phyloP scores from a whole-genome alignment of 2,888 invertebrate species.

The Sphecodes monilicornis region DNA sequence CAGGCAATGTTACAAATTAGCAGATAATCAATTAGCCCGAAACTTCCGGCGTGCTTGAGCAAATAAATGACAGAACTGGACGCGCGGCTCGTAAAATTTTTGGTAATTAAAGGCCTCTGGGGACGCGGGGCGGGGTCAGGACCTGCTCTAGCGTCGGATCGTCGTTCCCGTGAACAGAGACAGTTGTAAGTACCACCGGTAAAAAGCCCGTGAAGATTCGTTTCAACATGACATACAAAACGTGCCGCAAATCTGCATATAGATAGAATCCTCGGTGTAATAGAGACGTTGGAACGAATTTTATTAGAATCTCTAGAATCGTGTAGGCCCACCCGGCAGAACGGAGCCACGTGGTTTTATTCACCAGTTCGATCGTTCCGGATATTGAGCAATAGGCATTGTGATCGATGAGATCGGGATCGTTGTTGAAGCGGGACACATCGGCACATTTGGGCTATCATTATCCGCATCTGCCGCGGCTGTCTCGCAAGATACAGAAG shows the following conservation, averaged over 20 bases:
- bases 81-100: constrained; percentile 78
- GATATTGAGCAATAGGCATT: constrained; percentile 59
- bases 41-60: constrained; percentile 78
- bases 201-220: constrained; percentile 64
- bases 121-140: constrained; percentile 69
- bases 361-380: constrained; percentile 21
- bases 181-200: constrained; percentile 24
- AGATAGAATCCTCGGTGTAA: constrained; percentile 65
- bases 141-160: constrained; percentile 57
- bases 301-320: constrained; percentile 1
- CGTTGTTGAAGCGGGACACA: constrained; percentile 75
- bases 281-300: constrained; percentile 64
- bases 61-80: constrained; percentile 78
- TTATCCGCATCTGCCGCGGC: constrained; percentile 81
- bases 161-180: constrained; percentile 49
- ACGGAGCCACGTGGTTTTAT: neutral
- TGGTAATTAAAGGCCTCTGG: constrained; percentile 78
- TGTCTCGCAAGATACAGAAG: constrained; percentile 63
- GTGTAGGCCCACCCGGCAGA: constrained; percentile 13
- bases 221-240: constrained; percentile 62
- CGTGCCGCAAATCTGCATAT: constrained; percentile 71
- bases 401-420: constrained; percentile 70
- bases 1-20: constrained; percentile 79
- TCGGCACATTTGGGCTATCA: constrained; percentile 79
- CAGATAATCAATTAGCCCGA: constrained; percentile 80